A percentile compares a stretch with the other conserved stretches of the same genome.
Conservation (phyloP, 2,888 invertebrate genomes). For the Acrocyrtus sp. region DNA sequence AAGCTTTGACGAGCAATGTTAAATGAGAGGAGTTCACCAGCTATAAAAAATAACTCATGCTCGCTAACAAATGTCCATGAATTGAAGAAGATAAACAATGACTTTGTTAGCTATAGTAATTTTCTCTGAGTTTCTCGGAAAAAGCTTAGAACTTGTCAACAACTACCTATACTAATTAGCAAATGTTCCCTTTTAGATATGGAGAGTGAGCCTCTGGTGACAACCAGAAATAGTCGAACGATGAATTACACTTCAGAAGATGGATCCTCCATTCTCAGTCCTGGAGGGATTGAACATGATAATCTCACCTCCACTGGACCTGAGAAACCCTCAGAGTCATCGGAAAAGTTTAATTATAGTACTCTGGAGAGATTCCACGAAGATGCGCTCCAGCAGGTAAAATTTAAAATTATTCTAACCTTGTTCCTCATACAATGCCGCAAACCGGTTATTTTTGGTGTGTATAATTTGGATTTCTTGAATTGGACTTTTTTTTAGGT, state of each 20-base stretch:
- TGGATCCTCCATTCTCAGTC: conserved; percentile 60
- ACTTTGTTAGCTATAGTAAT: too few relatives aligned
- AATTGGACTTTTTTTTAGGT: conserved; percentile 56
- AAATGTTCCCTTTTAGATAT: conserved; percentile 60
- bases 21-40: too few relatives aligned
- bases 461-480: neutral
- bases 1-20: too few relatives aligned
- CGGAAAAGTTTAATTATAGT: conserved; percentile 49
- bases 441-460: too few relatives aligned
- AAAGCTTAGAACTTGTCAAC: too few relatives aligned
- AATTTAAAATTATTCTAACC: neutral
- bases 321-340: conserved; percentile 47
- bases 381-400: conserved; percentile 62
- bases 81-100: too few relatives aligned
- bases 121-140: too few relatives aligned
- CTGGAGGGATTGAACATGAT: conserved; percentile 50
- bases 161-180: too few relatives aligned
- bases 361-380: conserved; percentile 62
- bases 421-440: neutral
- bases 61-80: too few relatives aligned
- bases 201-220: conserved; percentile 63
- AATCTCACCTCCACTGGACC: conserved; percentile 37
- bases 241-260: conserved; percentile 61
- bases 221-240: conserved; percentile 41
- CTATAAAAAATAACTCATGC: too few relatives aligned